Base-by-base conservation (phyloP, 2,113 vertebrate genomes). In the Cairina moschata region DNA sequence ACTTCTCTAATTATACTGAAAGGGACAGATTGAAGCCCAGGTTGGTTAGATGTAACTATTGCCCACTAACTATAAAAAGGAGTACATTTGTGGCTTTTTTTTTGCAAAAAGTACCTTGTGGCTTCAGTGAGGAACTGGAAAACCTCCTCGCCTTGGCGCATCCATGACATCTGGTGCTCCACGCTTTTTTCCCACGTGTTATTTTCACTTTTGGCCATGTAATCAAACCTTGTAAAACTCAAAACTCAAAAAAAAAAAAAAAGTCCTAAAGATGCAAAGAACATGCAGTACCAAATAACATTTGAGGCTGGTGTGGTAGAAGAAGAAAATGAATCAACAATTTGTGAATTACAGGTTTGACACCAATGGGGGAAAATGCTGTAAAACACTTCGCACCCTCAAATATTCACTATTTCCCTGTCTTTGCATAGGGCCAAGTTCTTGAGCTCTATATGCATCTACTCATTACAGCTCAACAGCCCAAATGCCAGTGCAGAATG, bases 331-430 rank as follows among this genome's bases (percentile, higher is more conserved):
- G 63, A n/a, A 95, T 91, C 91, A 97, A 96, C 77, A 97, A 95
- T 95, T 97, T 96, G 34, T 81, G 95, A 97, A 97, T 98, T 97
- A 97, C 38, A 97, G 86, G 93, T 95, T 97, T 96, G 96, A 95
- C 65, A 86, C 60, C 93, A 85, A 83, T 68, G 42, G 76, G 55
- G 87, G 48, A 93, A 93, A 97, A 97, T 79, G 72, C 83, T 91
- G 86, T 91, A 96, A 95, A 63, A 88, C 52, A 62, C 63, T 96
- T 97, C 16, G 16, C 81, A 95, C 80, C 86, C 93, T 97, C 93
- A 97, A 92, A 97, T 96, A 97, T 95, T 96, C 56, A 1, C 38
- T 93, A 55, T 81, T 97, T 94, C 83, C 83, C 69, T 91, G 55
- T 20, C 72, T 94, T 90, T 28, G 34, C 52, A 13, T 21, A 32